These are phyloP conservation scores for Drosophila chauvacae DNA, from an alignment of 1,140 invertebrate genomes.

Conservation along the genomic window DNA sequence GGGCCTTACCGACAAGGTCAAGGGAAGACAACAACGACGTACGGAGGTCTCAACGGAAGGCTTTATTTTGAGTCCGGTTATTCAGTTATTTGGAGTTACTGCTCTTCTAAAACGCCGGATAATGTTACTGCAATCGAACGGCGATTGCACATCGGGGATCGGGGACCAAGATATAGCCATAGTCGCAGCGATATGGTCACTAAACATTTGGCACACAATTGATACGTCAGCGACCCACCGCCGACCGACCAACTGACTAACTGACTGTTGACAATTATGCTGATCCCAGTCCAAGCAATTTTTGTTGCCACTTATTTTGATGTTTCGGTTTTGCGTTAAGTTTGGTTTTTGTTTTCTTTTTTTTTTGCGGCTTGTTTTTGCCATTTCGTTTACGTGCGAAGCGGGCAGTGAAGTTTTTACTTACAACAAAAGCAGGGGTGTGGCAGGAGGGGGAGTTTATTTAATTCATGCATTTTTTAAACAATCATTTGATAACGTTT, in stretches of 20 bases:
- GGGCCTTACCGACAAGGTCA: conserved; percentile 59
- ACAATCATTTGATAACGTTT: too few relatives aligned
- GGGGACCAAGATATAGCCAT: conserved; percentile 44
- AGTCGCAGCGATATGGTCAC: conserved; percentile 75
- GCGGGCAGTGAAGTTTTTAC: conserved; percentile 30
- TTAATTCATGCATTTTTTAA: not conserved
- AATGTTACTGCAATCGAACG: conserved; percentile 52
- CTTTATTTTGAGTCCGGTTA: conserved; percentile 27
- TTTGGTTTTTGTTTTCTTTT: not conserved
- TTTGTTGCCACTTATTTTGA: conserved; percentile 22
- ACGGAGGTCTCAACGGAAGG: conserved; percentile 30
- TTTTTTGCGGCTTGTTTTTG: not conserved
- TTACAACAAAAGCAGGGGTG: conserved; percentile 42
- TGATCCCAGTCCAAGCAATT: conserved; percentile 51
- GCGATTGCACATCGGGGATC: conserved; percentile 30
- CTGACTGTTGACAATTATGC: conserved; percentile 71
- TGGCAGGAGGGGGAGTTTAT: not conserved
- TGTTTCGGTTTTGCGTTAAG: conserved; percentile 24
- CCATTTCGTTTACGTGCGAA: conserved; percentile 33
- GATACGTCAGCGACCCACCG: conserved; percentile 66
- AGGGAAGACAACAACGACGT: conserved; percentile 45
- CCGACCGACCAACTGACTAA: conserved; percentile 8
- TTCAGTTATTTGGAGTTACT: conserved; percentile 27
- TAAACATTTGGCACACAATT: conserved; percentile 82
- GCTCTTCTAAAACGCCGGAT: conserved; percentile 9